Evolutionary conservation across 30 jellyfish, hydroid and myxozoan genomes (phyloP).

Genomic region (Cassiopea xamachana): DNA sequence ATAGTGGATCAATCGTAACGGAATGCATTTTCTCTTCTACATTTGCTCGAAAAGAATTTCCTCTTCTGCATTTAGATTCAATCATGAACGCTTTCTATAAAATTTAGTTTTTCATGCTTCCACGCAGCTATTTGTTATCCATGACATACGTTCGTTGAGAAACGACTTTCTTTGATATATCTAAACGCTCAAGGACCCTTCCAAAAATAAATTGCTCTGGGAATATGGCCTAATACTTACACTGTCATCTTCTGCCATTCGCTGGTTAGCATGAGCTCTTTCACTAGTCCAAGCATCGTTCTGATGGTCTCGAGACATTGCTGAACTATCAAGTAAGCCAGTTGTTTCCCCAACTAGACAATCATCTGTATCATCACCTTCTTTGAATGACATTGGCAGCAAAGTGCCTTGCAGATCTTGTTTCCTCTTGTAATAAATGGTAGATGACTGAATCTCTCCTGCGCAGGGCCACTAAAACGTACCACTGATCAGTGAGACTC

Average conservation of each 20-base stretch:
- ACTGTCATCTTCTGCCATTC: neutral
- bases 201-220: neutral
- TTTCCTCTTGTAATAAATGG: neutral
- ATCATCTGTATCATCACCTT: neutral
- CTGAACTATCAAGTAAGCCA: neutral
- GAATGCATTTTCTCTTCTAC: no score
- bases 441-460: slow-evolving; percentile 1
- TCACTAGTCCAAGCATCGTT: neutral
- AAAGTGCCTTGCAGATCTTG: neutral
- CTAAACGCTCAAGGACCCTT: no score
- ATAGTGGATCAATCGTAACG: no score
- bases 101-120: no score
- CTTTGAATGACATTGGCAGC: neutral
- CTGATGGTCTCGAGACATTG: neutral
- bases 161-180: no score
- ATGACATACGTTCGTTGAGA: no score
- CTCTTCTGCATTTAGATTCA: no score
- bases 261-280: neutral
- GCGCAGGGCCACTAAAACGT: neutral
- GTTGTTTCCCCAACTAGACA: slow-evolving; percentile 18
- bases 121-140: no score
- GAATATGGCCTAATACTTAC: neutral
- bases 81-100: no score
- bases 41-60: no score
- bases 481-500: neutral